Base-by-base conservation (phyloP, 2,888 invertebrate species). In the Dryocosmus kuriphilus region DNA sequence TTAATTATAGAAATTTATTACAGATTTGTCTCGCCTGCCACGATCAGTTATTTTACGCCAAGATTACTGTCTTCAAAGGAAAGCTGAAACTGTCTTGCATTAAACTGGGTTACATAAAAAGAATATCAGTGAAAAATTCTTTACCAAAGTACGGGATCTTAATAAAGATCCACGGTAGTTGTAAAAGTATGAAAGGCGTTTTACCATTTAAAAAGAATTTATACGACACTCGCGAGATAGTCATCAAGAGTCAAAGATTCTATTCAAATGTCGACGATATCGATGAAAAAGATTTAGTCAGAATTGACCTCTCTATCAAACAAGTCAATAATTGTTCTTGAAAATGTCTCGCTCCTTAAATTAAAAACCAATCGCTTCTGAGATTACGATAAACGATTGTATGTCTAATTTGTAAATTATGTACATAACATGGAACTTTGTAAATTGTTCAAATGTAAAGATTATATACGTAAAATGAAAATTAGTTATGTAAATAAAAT, bases 21-120 rank as follows among this genome's bases (percentile, higher is more conserved):
- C 83, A 87, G 86, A 81, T 83, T 19, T 87, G 86, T 65, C 81
- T 87, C 8, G 75, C 80, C 16, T 86, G 85, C 77, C 81, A 83
- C 77, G 82, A 82, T 16, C 86, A 85, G 74, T 75, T 87, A 14
- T 86, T 87, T 78, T 79, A 83, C 8, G 78, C 86, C 27, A 84
- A 83, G 71, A 71, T 86, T 0, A 62, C 78, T 2, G 63, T 85
- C 1, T 73, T 74, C 71, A 79, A 83, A 22, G 79, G 78, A 22
- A 82, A 82, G 11, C 75, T 87, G n/a, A 81, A 75, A 1, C 38
- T 88, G 0, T 82, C 75, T 1, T 81, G 84, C 30, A 78, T 79
- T 30, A 83, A 81, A 7, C 46, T 87, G 38, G 84, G 85, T 7
- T 84, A 83, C 74, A 61, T 67, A 35, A 65, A 62, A 30, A 22